These are phyloP conservation scores for Phytoseiulus persimilis DNA, from an alignment of 2,888 invertebrate species.

Conservation along the genomic window DNA sequence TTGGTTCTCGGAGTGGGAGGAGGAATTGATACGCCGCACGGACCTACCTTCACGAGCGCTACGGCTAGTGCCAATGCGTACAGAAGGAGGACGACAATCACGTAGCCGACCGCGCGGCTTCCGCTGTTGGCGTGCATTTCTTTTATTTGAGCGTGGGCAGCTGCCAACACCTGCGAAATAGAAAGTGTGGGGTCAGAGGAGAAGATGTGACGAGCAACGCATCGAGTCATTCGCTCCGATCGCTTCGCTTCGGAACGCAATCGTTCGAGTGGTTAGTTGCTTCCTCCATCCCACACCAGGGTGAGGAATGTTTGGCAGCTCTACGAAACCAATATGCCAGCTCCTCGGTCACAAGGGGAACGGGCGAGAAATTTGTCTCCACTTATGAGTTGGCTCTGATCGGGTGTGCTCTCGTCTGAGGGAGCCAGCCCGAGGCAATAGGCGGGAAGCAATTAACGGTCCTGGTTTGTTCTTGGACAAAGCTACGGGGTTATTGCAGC, in stretches of 20 bases:
- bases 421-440: neutral
- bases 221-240: no score
- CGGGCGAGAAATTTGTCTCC: neutral
- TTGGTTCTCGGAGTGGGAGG: no score
- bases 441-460: neutral
- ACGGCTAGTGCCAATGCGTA: conserved; percentile 43
- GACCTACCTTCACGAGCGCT: conserved; percentile 42
- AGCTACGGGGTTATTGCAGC: neutral
- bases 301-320: no score
- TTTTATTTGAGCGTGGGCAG: conserved; percentile 41
- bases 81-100: conserved; percentile 43
- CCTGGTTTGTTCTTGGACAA: neutral
- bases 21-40: no score
- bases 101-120: conserved; percentile 43
- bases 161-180: conserved; percentile 7
- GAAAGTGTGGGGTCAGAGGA: neutral
- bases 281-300: no score
- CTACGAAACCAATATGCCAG: neutral
- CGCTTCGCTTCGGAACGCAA: no score
- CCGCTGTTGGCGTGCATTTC: conserved; percentile 45
- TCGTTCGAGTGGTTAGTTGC: no score
- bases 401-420: neutral
- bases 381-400: neutral
- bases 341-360: neutral
- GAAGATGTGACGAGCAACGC: no score